Conservation (phyloP, 2,888 invertebrate genomes). For the Halocaridina rubra region DNA sequence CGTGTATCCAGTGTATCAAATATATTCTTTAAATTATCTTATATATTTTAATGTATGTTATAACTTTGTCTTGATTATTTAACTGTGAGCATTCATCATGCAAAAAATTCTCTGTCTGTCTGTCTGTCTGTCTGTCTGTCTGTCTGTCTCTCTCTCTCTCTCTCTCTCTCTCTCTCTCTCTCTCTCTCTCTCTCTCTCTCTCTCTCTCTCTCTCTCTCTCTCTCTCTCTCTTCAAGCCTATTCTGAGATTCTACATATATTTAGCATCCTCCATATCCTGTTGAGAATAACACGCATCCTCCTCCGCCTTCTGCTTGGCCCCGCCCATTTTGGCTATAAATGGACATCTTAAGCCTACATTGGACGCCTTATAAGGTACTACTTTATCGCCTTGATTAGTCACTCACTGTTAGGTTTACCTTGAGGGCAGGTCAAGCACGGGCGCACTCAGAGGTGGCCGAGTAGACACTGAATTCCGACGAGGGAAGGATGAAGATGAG, state of each 20-base stretch:
- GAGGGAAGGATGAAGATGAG: background rate
- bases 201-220: background rate
- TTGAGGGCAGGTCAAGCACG: background rate
- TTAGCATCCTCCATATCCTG: background rate
- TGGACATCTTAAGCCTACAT: background rate
- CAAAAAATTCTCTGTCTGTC: background rate
- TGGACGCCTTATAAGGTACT: background rate
- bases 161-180: conserved; percentile 13
- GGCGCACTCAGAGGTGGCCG: too few species aligned
- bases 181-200: conserved; percentile 16
- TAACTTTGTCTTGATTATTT: too few species aligned
- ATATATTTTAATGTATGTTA: too few species aligned
- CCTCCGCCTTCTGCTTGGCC: background rate
- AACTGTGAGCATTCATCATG: background rate
- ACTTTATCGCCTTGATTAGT: background rate
- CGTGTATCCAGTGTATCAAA: too few species aligned
- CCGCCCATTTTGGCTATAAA: background rate
- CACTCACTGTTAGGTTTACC: background rate
- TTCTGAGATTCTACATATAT: background rate
- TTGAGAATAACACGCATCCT: background rate
- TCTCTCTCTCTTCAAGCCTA: background rate
- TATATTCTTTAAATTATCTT: too few species aligned
- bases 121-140: background rate
- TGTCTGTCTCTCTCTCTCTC: background rate
- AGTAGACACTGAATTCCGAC: background rate